Evolutionary conservation across 2,888 invertebrate genomes (phyloP).

Genomic region (Hydroisotoma schaefferi): DNA sequence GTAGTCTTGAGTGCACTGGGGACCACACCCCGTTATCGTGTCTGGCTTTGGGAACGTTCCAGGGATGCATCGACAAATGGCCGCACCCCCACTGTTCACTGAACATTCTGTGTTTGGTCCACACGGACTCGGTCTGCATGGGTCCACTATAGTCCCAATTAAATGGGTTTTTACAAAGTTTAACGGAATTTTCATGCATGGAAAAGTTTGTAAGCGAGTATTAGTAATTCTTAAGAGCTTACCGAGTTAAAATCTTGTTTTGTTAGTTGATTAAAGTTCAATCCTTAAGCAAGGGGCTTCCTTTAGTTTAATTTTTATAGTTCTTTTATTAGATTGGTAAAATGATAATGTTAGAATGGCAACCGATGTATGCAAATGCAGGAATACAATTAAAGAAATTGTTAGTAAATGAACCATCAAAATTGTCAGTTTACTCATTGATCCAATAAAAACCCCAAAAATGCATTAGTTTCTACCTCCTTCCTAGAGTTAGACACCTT

Average conservation of each 20-base stretch:
- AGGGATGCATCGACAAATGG: slow-evolving; percentile 48
- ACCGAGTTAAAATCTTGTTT: not conserved
- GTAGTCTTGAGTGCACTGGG: slow-evolving; percentile 48
- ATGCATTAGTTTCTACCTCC: too few species aligned
- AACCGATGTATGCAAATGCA: not conserved
- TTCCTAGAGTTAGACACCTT: too few species aligned
- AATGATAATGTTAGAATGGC: not conserved
- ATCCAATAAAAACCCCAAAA: too few species aligned
- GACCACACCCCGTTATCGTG: slow-evolving; percentile 50
- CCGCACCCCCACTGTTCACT: slow-evolving; percentile 44
- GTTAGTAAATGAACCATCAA: not conserved
- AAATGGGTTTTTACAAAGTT: too few species aligned
- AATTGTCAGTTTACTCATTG: not conserved
- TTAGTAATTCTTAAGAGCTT: not conserved
- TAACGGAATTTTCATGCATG: too few species aligned
- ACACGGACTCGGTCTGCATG: slow-evolving; percentile 49
- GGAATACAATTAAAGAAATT: not conserved
- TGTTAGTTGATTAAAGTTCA: not conserved
- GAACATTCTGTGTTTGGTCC: slow-evolving; percentile 49
- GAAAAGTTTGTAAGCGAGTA: not conserved
- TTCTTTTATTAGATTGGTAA: not conserved
- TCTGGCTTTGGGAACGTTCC: slow-evolving; percentile 51
- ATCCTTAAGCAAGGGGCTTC: not conserved
- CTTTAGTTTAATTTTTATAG: not conserved
- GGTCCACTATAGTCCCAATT: slow-evolving; percentile 34